Evolutionary conservation across 1,140 invertebrate genomes (phyloP).

Genomic region (Rhyacophila brunnea): DNA sequence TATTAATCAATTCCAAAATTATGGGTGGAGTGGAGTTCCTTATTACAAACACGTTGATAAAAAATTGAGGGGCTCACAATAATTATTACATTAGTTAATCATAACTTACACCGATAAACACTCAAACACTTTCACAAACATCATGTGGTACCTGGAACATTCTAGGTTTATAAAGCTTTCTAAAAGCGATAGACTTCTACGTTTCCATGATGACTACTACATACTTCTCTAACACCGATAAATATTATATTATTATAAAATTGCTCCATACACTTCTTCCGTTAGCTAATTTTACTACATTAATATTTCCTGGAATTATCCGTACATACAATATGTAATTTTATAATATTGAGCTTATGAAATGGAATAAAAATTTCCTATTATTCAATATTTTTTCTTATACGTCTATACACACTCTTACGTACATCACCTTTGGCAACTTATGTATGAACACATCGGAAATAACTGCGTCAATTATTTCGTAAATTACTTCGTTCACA

Average conservation of each 20-base stretch:
- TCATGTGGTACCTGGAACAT: conserved; percentile 23
- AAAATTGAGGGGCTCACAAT: background rate
- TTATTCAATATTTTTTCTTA: conserved; percentile 15
- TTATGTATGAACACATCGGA: conserved; percentile 34
- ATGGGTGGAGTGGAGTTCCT: background rate
- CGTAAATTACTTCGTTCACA: background rate
- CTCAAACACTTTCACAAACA: conserved; percentile 25
- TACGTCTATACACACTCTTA: conserved; percentile 11
- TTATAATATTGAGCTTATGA: conserved; percentile 33
- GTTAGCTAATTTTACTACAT: conserved; percentile 30
- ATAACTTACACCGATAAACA: conserved; percentile 6
- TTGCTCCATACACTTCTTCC: conserved; percentile 34
- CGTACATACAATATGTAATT: conserved; percentile 21
- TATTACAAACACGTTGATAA: background rate
- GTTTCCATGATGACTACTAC: conserved; percentile 29
- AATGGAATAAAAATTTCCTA: conserved; percentile 24
- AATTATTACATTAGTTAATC: background rate
- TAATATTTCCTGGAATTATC: conserved; percentile 23
- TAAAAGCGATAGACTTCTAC: conserved; percentile 24
- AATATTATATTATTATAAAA: conserved; percentile 33
- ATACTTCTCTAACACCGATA: conserved; percentile 34
- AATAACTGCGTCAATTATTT: background rate
- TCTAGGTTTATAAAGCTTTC: conserved; percentile 18
- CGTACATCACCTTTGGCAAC: conserved; percentile 34
- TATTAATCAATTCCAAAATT: no score